Base-by-base conservation (phyloP, 2,113 vertebrate genomes). In the Condylura cristata region DNA sequence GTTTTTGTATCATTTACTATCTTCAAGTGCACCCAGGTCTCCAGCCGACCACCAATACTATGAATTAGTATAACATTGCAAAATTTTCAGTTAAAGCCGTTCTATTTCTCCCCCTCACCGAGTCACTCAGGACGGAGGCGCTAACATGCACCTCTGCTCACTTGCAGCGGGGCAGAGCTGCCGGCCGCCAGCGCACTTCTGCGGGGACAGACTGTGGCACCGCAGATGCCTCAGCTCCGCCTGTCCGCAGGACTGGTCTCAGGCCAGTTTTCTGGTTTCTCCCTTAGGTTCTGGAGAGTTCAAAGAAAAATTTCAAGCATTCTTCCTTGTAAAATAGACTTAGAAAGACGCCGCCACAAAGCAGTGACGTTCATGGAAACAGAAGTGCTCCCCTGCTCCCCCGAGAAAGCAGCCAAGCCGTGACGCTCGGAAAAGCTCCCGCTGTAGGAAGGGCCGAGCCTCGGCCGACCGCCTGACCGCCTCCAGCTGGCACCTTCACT, bases 251-350 rank as follows among this genome's bases (percentile, higher is more conserved):
- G 97, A 89, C 61, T 92, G 86, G 7, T 26, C 86, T 92, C 87
- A 8, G 56, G 72, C 48, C 60, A 32, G 48, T 16, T 65, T 72
- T 78, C 90, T 41, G 56, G 80, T 72, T 53, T 74, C 17, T 12
- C 30, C 6, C 66, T 91, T 90, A 90, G 96, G 95, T 94, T 96
- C 91, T 95, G 93, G 85, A 96, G 95, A 74, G 70, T 96, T 94
- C 84, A 93, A 95, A 39, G 85, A 95, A 94, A 94, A 89, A 66
- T 32, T 1, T 14, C 16, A 41, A 32, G 12, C 10, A 37, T 51
- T 44, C 44, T 17, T 66, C 13, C 30, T 53, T 32, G 37, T 6
- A 46, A 56, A 56, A 26, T 30, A 48, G 46, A 66, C 20, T 34
- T 20, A 32, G 22, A 32, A 22, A 56, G 32, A 14, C n/a, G 39